Conservation (phyloP, 2,888 invertebrate species). For the Disparrhopalites patrizii region DNA sequence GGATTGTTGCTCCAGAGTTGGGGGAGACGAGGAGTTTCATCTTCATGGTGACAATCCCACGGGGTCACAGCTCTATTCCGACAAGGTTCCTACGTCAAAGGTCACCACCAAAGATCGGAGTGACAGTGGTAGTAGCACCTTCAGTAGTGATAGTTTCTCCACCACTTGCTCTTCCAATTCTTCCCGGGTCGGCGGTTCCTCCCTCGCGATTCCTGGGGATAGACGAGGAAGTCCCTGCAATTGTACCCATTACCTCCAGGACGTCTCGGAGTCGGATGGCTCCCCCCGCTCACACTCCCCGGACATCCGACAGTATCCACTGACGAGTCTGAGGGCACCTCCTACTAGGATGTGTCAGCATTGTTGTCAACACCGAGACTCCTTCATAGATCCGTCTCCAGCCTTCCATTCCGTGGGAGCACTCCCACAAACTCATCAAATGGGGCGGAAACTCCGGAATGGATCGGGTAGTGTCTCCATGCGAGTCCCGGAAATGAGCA, state of each 20-base stretch:
- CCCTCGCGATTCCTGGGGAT: too few species aligned
- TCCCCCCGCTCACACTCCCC: too few species aligned
- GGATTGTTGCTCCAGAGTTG: neutral
- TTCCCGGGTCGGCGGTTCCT: neutral
- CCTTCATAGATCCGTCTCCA: neutral
- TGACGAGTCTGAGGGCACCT: too few species aligned
- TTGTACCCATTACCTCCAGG: too few species aligned
- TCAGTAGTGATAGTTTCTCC: slow-evolving; percentile 7
- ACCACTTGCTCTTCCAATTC: neutral
- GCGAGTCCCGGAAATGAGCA: too few species aligned
- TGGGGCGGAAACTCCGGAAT: too few species aligned
- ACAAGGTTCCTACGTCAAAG: neutral
- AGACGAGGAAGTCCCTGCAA: too few species aligned
- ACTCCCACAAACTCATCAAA: neutral
- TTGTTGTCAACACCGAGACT: neutral
- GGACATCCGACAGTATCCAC: too few species aligned
- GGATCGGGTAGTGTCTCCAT: too few species aligned
- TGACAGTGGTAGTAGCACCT: slow-evolving; percentile 8
- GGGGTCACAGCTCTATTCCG: too few species aligned
- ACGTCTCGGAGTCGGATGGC: too few species aligned
- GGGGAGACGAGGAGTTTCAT: neutral
- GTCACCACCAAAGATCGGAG: neutral
- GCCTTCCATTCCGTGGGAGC: neutral
- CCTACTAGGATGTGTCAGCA: slow-evolving; percentile 22
- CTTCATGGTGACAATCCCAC: too few species aligned